Evolutionary conservation across 2,113 vertebrate species (phyloP).

Genomic region (Dicrurus megarhynchus): DNA sequence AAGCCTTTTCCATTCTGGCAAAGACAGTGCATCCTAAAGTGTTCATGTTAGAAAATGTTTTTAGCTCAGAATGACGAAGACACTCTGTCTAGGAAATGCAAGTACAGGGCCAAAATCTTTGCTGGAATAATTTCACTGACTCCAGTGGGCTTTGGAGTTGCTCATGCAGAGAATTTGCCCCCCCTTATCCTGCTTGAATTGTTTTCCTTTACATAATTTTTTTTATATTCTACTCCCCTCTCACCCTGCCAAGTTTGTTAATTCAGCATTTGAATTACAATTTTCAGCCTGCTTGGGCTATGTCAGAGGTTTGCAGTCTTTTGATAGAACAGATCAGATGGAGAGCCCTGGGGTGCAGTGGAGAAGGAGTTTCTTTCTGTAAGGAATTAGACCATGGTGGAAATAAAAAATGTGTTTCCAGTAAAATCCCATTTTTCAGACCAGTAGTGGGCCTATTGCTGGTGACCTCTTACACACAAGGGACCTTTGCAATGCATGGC

Average conservation of each 20-base stretch:
- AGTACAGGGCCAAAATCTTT: background rate
- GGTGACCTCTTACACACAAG: background rate
- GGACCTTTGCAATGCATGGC: background rate
- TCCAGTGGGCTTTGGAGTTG: background rate
- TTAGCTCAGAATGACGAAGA: background rate
- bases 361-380: background rate
- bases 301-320: background rate
- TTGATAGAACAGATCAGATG: background rate
- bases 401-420: conserved; percentile 31
- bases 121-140: background rate
- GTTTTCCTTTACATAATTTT: background rate
- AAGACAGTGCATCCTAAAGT: background rate
- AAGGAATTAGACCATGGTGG: background rate
- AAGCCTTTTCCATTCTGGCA: conserved; percentile 48
- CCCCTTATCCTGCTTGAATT: background rate
- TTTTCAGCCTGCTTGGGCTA: background rate
- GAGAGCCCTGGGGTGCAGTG: background rate
- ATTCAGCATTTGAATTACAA: background rate
- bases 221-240: background rate
- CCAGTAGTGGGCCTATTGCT: background rate
- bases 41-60: background rate
- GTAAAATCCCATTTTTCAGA: background rate
- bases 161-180: background rate
- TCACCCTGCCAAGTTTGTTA: background rate
- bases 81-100: background rate